Percentiles rank a stretch among this genome's conserved stretches.
These are phyloP conservation scores for Protonibea diacanthus DNA, from an alignment of 2,797 vertebrate species.

Conservation along the genomic window DNA sequence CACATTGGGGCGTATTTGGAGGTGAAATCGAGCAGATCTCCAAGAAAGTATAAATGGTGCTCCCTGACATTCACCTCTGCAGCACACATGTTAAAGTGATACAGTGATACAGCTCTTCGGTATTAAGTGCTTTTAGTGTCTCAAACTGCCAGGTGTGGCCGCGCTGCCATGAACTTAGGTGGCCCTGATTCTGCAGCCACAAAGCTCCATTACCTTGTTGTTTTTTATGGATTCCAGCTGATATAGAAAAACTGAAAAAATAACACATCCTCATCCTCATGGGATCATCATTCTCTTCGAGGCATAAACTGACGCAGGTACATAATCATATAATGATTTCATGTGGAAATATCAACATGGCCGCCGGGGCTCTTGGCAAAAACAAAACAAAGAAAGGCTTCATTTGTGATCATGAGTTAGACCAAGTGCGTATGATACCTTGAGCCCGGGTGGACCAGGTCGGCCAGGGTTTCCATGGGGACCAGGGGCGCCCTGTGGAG, in stretches of 20 bases:
- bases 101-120: slow-evolving; percentile 23
- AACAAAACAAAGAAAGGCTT: slow-evolving; percentile 5
- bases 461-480: slow-evolving; percentile 95
- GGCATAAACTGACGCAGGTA: slow-evolving; percentile 10
- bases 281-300: slow-evolving; percentile 8
- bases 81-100: slow-evolving; percentile 46
- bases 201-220: slow-evolving; percentile 41
- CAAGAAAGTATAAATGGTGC: not conserved
- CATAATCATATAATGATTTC: slow-evolving; percentile 11
- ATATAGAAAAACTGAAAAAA: slow-evolving; percentile 38
- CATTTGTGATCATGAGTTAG: slow-evolving; percentile 23
- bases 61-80: slow-evolving; percentile 13
- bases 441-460: slow-evolving; percentile 89
- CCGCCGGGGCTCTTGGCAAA: not conserved
- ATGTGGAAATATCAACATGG: slow-evolving; percentile 40
- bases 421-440: slow-evolving; percentile 83
- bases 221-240: slow-evolving; percentile 51
- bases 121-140: slow-evolving; percentile 27
- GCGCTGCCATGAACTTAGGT: slow-evolving; percentile 44
- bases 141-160: slow-evolving; percentile 34
- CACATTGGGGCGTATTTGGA: not conserved
- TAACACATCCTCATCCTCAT: slow-evolving; percentile 17
- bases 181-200: slow-evolving; percentile 28
- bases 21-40: not conserved
- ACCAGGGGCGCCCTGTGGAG: slow-evolving; percentile 90